Conservation (phyloP, 2,113 vertebrate genomes). For the Eira barbara region DNA sequence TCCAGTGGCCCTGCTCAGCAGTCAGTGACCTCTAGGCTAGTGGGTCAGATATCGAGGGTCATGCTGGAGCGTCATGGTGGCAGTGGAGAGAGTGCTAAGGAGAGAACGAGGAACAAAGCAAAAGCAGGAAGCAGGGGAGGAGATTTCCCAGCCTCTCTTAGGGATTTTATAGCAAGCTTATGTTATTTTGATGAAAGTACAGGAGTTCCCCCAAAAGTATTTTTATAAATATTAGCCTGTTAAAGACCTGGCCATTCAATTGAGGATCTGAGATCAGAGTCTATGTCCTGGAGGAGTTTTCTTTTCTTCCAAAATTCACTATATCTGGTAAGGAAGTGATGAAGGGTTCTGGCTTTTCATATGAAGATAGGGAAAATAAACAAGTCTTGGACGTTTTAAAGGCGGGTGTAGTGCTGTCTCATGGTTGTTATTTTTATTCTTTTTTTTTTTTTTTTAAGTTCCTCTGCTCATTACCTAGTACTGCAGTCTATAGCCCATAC, state of each 20-base stretch:
- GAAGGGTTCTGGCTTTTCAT: background rate
- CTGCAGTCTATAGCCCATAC: background rate
- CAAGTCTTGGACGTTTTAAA: background rate
- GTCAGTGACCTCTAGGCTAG: background rate
- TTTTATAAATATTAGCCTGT: background rate
- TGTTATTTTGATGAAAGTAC: background rate
- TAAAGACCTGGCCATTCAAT: background rate
- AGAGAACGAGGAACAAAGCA: background rate
- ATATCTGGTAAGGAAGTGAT: background rate
- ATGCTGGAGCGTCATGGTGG: background rate
- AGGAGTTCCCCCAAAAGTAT: background rate
- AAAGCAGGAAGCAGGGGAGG: background rate
- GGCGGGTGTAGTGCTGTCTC: background rate
- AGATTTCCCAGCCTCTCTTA: background rate
- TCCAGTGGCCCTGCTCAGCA: background rate
- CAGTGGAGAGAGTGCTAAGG: background rate
- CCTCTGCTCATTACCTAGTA: background rate
- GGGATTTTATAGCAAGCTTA: background rate
- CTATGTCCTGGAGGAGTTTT: background rate
- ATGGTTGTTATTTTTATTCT: background rate
- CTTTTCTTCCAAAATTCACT: background rate
- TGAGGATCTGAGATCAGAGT: background rate
- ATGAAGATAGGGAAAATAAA: background rate
- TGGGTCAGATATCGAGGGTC: background rate
- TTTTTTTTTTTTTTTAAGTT: background rate